phyloP scores from a whole-genome alignment of 2,888 invertebrate genomes.

The Apeira syringaria region DNA sequence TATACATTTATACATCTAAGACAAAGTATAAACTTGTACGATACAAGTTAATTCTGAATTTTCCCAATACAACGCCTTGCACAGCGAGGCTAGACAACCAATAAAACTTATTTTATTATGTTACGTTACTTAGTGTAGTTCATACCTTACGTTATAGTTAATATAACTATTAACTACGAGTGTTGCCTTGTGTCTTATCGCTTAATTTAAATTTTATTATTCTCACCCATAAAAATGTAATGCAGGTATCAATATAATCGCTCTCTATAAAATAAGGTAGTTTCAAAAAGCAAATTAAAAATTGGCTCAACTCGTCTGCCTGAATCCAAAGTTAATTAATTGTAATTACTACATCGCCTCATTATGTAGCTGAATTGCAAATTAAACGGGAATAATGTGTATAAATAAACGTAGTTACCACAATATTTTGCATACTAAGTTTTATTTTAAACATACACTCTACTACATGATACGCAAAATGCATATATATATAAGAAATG shows the following conservation, averaged over 20 bases:
- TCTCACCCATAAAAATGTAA: neutral
- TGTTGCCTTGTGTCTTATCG: neutral
- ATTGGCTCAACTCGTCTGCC: slow-evolving; percentile 34
- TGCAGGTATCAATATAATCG: neutral
- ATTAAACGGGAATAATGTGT: slow-evolving; percentile 38
- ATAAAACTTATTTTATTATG: too few relatives aligned
- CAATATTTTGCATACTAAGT: slow-evolving; percentile 21
- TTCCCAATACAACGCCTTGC: too few relatives aligned
- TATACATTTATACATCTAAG: too few relatives aligned
- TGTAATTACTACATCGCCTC: slow-evolving; percentile 48
- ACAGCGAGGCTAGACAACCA: too few relatives aligned
- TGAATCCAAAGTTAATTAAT: slow-evolving; percentile 46
- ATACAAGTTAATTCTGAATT: too few relatives aligned
- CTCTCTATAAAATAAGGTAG: neutral
- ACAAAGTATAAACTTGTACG: too few relatives aligned
- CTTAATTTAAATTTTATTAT: slow-evolving; percentile 13
- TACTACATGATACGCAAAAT: neutral
- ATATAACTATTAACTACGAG: neutral
- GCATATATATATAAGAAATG: slow-evolving; percentile 2
- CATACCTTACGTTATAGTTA: neutral
- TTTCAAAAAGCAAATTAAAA: slow-evolving; percentile 27
- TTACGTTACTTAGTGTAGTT: neutral
- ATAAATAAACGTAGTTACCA: slow-evolving; percentile 11
- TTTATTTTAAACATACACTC: neutral
- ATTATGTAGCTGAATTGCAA: slow-evolving; percentile 47